Evolutionary conservation across 2,888 invertebrate genomes (phyloP), one percentile per base, ranked within the genome.

Genomic region (Stenodema calcarata): DNA sequence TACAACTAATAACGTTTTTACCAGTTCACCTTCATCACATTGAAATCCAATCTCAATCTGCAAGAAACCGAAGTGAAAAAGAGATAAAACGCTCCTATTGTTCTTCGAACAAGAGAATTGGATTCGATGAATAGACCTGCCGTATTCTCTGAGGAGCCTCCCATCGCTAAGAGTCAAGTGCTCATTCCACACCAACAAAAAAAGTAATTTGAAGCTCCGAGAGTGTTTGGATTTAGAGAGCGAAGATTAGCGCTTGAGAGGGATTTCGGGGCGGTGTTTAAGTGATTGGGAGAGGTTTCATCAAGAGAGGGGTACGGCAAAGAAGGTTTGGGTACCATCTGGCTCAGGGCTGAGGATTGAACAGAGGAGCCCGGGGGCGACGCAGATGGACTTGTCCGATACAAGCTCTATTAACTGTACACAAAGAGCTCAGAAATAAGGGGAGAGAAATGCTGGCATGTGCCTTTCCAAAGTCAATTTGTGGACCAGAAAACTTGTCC

Each of bases 361-460:
- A 62, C 73, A 44, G 18, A 16, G 30, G 82, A 23, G 12, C 41
- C 27, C 42, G 75, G 47, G 84, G 84, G 44, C 73, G 70, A 47
- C 84, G 73, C 73, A 82, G 82, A 84, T 84, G 84, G 84, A 84
- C 84, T 47, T 27, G 73, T 54, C 44, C n/a, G 84, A 84, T 84
- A 84, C 84, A 73, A 84, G 84, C 70, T 70, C 84, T 84, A 84
- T 84, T 84, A 84, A 84, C 84, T 73, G 73, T 47, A 75, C 84
- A 84, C 84, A 84, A 84, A 73, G 54, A 62, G 9, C 23, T 78
- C 1, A 6, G 27, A 41, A 78, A 14, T n/a, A 44, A 11, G 84
- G 75, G 73, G 12, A 16, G 12, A 14, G 69, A 6, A n/a, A 27
- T 12, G 80, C 28, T 80, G 82, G 82, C 70, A 70, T 82, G 62